Conservation (phyloP, 35 echinoderm and acorn worm species). For the Holothuria glaberrima region DNA sequence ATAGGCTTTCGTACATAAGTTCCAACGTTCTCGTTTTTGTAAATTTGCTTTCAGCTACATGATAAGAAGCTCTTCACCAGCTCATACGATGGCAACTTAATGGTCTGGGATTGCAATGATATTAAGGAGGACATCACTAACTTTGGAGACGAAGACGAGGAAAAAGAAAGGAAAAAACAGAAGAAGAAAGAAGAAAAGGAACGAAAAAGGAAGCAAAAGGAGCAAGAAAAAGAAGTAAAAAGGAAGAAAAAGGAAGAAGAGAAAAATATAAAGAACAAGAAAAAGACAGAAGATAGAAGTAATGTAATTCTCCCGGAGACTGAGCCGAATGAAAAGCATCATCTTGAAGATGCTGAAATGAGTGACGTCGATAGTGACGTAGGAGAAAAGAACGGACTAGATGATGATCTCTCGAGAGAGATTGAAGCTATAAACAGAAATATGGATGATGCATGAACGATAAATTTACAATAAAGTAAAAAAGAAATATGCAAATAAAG, state of each 20-base stretch:
- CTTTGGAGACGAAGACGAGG: conserved; percentile 93
- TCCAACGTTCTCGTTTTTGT: background rate
- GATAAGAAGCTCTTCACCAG: conserved; percentile 75
- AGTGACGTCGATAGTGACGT: conserved; percentile 69
- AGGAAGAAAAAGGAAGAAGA: conserved; percentile 54
- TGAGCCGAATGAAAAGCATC: conserved; percentile 71
- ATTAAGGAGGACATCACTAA: conserved; percentile 91
- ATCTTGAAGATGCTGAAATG: conserved; percentile 35
- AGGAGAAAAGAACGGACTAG: background rate
- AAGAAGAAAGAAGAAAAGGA: conserved; percentile 87
- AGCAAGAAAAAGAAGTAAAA: conserved; percentile 64
- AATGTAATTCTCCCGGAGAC: conserved; percentile 82
- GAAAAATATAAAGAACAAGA: conserved; percentile 61
- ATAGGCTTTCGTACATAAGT: too few species aligned
- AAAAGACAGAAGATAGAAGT: conserved; percentile 48
- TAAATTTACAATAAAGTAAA: background rate
- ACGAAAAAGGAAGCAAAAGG: conserved; percentile 58
- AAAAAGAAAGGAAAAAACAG: conserved; percentile 91
- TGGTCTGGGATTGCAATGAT: conserved; percentile 81
- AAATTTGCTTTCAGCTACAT: conserved; percentile 42
- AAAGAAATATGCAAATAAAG: too few species aligned
- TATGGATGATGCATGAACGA: conserved; percentile 54
- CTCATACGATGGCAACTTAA: conserved; percentile 78
- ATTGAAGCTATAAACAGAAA: conserved; percentile 62
- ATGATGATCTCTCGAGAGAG: conserved; percentile 48